Percentiles rank a stretch among this genome's conserved stretches.
phyloP scores from a whole-genome alignment of 2,797 vertebrate species.

The Xyrichtys novacula region DNA sequence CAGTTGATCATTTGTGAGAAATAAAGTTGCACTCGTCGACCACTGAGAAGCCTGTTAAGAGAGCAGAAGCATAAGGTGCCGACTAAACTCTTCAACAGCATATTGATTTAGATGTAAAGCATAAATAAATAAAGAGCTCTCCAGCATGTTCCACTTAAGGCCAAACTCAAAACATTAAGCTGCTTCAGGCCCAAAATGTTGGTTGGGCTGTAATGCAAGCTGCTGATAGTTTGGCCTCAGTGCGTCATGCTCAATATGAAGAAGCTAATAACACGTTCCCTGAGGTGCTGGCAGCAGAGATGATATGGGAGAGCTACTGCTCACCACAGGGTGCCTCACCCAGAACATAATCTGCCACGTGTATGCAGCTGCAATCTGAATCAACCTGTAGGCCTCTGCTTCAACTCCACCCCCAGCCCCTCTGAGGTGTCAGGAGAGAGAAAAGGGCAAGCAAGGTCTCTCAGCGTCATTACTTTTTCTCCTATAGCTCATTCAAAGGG shows the following conservation, averaged over 20 bases:
- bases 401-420: slow-evolving; percentile 25
- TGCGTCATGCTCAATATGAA: slow-evolving; percentile 8
- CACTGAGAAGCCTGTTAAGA: not conserved
- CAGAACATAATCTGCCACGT: slow-evolving; percentile 44
- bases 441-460: slow-evolving; percentile 5
- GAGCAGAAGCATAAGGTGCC: slow-evolving; percentile 4
- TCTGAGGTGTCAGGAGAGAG: not conserved
- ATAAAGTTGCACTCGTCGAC: not conserved
- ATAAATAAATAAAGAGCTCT: slow-evolving; percentile 40
- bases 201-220: slow-evolving; percentile 27
- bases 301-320: slow-evolving; percentile 26
- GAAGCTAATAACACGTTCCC: slow-evolving; percentile 42
- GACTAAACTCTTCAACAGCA: slow-evolving; percentile 6
- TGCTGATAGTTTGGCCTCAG: slow-evolving; percentile 20
- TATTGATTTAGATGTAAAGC: slow-evolving; percentile 25
- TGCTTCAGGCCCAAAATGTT: slow-evolving; percentile 15
- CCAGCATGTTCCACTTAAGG: slow-evolving; percentile 6
- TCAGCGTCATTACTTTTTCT: not conserved
- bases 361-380: slow-evolving; percentile 31
- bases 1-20: slow-evolving; percentile 7
- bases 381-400: slow-evolving; percentile 34
- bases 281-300: slow-evolving; percentile 8
- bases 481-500: not conserved
- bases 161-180: slow-evolving; percentile 15
- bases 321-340: slow-evolving; percentile 22